Percentiles rank a stretch among this genome's conserved stretches.
Conservation (phyloP, 2,797 vertebrate genomes). For the Halcyon smyrnensis region DNA sequence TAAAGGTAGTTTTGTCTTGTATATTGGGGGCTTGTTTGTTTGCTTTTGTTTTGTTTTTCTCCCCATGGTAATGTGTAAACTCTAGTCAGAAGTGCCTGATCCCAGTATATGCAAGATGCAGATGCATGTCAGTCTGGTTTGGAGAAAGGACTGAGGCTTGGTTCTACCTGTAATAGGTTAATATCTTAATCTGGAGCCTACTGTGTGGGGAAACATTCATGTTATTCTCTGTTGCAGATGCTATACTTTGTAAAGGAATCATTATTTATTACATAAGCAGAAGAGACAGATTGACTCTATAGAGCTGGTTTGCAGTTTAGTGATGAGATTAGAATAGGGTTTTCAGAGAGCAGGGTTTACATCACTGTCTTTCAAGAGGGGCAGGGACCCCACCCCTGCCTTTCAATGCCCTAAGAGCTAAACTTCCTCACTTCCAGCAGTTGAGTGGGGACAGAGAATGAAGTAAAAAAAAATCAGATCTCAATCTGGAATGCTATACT, state of each 20-base stretch:
- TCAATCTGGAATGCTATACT: background rate
- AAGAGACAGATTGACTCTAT: background rate
- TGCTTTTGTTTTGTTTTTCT: background rate
- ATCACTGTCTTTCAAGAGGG: background rate
- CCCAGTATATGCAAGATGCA: background rate
- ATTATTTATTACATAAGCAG: background rate
- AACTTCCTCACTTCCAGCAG: background rate
- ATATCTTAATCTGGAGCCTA: background rate
- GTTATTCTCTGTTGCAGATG: background rate
- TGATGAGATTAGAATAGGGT: background rate
- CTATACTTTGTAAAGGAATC: background rate
- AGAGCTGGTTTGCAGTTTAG: background rate
- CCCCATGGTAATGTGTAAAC: background rate
- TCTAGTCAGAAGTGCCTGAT: background rate
- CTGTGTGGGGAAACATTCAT: background rate
- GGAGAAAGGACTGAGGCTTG: background rate
- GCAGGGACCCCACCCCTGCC: fast-evolving
- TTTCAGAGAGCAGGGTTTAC: background rate
- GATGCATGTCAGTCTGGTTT: background rate
- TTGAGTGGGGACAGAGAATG: background rate
- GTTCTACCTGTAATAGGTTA: background rate
- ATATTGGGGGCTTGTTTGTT: fast-evolving
- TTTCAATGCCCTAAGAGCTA: background rate
- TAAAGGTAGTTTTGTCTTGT: background rate
- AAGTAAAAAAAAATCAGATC: background rate